phyloP scores from a whole-genome alignment of 2,797 vertebrate genomes.

The Rhynchotus rufescens region DNA sequence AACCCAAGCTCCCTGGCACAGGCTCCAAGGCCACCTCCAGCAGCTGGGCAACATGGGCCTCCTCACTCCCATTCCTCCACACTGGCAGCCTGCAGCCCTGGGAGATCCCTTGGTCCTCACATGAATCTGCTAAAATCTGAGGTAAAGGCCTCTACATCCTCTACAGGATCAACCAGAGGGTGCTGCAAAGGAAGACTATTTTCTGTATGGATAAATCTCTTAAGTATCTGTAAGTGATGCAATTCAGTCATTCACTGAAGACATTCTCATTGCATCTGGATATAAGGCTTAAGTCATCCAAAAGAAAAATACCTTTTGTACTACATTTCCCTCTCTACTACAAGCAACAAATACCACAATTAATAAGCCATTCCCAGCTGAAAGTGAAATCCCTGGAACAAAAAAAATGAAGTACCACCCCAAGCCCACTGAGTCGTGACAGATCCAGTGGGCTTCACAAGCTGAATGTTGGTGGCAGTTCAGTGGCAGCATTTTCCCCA shows the following conservation, averaged over 20 bases:
- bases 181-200: not conserved
- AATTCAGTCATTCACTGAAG: not conserved
- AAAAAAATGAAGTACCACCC: not conserved
- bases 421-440: not conserved
- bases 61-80: not conserved
- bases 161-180: not conserved
- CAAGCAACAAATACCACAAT: not conserved
- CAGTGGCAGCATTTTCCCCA: not conserved
- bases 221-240: not conserved
- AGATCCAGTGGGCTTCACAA: not conserved
- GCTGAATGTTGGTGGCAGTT: not conserved
- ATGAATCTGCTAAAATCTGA: not conserved
- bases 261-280: not conserved
- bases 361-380: not conserved
- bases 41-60: rapidly evolving
- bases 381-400: not conserved
- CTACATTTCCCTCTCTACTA: not conserved
- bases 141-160: not conserved
- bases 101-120: not conserved
- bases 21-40: not conserved
- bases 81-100: not conserved
- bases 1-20: not conserved
- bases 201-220: not conserved
- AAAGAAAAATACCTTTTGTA: constrained; percentile 22
- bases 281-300: not conserved